phyloP scores from a whole-genome alignment of 2,113 vertebrate genomes.

The Cinclus mexicanus region DNA sequence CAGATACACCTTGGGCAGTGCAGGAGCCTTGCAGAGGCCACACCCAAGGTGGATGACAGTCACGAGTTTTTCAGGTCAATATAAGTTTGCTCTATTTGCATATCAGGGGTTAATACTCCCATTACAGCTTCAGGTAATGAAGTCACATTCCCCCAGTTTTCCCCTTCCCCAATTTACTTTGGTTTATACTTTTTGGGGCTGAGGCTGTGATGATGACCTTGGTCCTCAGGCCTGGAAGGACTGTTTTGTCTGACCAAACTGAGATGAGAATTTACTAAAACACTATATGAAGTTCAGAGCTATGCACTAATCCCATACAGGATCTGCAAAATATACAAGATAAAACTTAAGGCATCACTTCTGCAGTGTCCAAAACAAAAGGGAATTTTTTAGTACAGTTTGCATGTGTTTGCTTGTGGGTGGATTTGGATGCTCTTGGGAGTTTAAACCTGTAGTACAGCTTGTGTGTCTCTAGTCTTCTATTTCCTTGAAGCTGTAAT shows the following conservation, averaged over 20 bases:
- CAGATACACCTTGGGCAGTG: neutral
- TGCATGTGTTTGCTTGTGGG: constrained; percentile 26
- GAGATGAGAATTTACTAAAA: neutral
- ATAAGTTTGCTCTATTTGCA: neutral
- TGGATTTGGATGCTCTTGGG: neutral
- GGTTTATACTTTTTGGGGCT: neutral
- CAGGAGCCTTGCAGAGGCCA: neutral
- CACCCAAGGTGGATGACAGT: neutral
- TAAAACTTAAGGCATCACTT: neutral
- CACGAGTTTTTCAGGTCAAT: neutral
- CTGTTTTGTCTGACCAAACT: neutral
- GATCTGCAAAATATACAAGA: neutral
- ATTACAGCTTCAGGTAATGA: neutral
- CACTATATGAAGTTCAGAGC: neutral
- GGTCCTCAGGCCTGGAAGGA: neutral
- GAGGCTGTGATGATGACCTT: neutral
- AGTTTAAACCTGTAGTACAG: constrained; percentile 38
- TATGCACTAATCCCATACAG: neutral
- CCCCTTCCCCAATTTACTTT: neutral
- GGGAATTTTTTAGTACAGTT: neutral
- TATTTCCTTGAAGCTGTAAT: constrained; percentile 19
- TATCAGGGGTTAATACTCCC: neutral
- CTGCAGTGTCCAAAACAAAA: neutral
- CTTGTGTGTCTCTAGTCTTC: neutral
- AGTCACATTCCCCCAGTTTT: neutral